Percentiles rank a stretch among this genome's conserved stretches.
phyloP scores from a whole-genome alignment of 2,797 vertebrate species.

The Zenarchopterus dispar region DNA sequence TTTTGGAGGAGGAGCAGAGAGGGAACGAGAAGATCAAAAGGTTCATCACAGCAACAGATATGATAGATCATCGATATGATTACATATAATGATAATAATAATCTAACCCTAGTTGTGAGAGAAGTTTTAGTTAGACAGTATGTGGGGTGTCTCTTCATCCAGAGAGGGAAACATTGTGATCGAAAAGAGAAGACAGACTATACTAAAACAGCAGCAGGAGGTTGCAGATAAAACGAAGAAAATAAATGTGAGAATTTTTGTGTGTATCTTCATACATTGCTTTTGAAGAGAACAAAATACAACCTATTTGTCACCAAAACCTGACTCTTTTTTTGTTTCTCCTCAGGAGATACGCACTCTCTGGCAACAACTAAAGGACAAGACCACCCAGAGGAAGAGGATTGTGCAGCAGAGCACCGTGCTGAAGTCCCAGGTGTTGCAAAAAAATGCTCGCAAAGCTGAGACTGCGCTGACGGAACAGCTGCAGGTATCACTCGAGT shows the following conservation, averaged over 20 bases:
- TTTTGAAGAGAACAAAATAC: not conserved
- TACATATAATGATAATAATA: no score
- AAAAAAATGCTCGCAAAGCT: constrained; percentile 73
- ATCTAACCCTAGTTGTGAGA: no score
- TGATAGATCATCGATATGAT: no score
- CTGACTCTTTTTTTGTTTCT: not conserved
- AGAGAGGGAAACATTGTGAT: constrained; percentile 74
- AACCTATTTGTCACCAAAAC: not conserved
- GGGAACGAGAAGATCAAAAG: not conserved
- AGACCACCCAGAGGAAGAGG: constrained; percentile 49
- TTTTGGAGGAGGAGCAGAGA: constrained; percentile 73
- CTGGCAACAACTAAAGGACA: not conserved
- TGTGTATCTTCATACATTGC: not conserved
- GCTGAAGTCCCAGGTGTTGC: constrained; percentile 77
- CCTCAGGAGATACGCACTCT: constrained; percentile 5
- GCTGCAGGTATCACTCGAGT: constrained; percentile 72
- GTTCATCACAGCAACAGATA: no score
- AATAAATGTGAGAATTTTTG: constrained; percentile 39
- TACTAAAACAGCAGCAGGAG: constrained; percentile 80
- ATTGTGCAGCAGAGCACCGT: constrained; percentile 77
- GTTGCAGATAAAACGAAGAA: constrained; percentile 48
- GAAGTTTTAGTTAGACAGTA: no score
- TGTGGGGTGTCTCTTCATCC: constrained; percentile 14
- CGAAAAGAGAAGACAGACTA: constrained; percentile 69
- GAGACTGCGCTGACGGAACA: constrained; percentile 79